A percentile compares a stretch with the other conserved stretches of the same genome.
phyloP scores from a whole-genome alignment of 64 coral and sea anemone species.

The Acropora yongei region DNA sequence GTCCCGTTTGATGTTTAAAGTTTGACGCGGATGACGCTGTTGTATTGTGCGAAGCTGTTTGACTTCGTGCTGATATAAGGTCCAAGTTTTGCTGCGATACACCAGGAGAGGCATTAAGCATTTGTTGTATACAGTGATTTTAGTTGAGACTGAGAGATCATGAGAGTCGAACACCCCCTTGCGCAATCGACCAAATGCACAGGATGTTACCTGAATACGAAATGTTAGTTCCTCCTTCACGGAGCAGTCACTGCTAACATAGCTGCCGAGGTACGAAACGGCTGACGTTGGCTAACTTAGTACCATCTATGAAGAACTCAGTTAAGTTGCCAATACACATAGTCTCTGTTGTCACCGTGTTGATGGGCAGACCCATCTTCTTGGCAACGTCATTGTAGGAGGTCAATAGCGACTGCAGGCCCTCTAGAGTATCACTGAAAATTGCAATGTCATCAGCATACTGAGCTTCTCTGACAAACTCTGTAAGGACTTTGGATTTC shows the following conservation, averaged over 20 bases:
- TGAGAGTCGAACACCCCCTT: no score
- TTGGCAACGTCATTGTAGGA: slow-evolving; percentile 25
- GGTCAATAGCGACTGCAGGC: slow-evolving; percentile 35
- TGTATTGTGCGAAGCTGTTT: no score
- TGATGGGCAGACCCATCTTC: slow-evolving; percentile 26
- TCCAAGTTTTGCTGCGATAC: no score
- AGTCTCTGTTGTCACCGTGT: slow-evolving; percentile 53
- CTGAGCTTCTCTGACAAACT: slow-evolving; percentile 54
- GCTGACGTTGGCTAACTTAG: slow-evolving; percentile 35
- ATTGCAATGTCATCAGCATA: slow-evolving; percentile 60
- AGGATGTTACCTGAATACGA: slow-evolving; percentile 53
- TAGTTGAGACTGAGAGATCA: no score
- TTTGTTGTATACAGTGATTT: no score
- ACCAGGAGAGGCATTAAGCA: no score
- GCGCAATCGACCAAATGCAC: not conserved
- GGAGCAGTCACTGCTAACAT: slow-evolving; percentile 36
- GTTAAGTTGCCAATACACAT: slow-evolving; percentile 33
- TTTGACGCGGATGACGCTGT: no score
- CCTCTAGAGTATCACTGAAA: slow-evolving; percentile 54
- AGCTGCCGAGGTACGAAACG: slow-evolving; percentile 45
- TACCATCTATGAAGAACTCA: slow-evolving; percentile 50
- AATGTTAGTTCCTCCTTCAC: slow-evolving; percentile 51
- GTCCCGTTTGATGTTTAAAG: no score
- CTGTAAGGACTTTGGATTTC: slow-evolving; percentile 54
- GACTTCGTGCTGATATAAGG: no score